Percentiles rank a stretch among this genome's conserved stretches.
Evolutionary conservation across 2,113 vertebrate genomes (phyloP).

Genomic region (Oncorhynchus masou): DNA sequence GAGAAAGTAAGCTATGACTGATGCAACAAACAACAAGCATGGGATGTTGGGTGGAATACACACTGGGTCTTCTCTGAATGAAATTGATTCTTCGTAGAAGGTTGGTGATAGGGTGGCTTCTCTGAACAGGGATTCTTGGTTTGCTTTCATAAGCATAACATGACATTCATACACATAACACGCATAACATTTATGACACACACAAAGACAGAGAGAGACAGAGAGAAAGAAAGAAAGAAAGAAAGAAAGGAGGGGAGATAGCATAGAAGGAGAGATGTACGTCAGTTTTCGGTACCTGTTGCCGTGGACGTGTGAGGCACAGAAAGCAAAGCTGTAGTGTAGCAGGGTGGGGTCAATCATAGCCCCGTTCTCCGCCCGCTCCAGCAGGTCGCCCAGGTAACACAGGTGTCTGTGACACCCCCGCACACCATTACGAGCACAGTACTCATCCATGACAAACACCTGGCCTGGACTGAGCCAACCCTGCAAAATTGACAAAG

Average conservation of each 20-base stretch:
- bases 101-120: no score
- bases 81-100: no score
- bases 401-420: conserved; percentile 97
- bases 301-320: conserved; percentile 96
- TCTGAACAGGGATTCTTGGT: no score
- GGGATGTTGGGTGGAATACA: background rate
- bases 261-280: background rate
- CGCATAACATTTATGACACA: no score
- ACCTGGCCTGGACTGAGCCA: conserved; percentile 99
- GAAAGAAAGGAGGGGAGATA: background rate
- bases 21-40: background rate
- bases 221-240: background rate
- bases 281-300: conserved; percentile 83
- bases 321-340: conserved; percentile 99
- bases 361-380: conserved; percentile 94
- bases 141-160: no score
- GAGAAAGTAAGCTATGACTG: background rate
- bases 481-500: conserved; percentile 79
- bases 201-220: background rate
- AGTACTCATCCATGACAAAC: conserved; percentile 98
- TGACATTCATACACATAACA: no score
- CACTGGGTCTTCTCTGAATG: no score
- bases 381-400: conserved; percentile 94
- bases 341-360: conserved; percentile 99
- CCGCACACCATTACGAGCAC: conserved; percentile 93